Base-by-base conservation (phyloP, 2,797 vertebrate species). In the Anguilla marmorata region DNA sequence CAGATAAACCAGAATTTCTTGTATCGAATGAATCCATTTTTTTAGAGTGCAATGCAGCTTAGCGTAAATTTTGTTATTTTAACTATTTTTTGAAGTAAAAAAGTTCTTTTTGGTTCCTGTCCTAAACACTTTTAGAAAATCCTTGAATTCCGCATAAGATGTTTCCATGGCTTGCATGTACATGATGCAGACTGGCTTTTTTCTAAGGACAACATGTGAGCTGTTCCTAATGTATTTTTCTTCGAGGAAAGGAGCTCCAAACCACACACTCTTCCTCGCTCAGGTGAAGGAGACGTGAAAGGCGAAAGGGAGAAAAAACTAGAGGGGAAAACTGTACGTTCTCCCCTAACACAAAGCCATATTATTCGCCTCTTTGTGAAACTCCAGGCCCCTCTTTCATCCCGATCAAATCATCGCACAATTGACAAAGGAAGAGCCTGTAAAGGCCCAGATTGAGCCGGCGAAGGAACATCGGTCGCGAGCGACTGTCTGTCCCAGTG, bases 331-430 rank as follows among this genome's bases (percentile, higher is more conserved):
- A 86, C 12, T 0, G 76, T 50, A 91, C 88, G 90, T 89, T 87
- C 90, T 89, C 0, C 0, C 86, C 1, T 30, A 72, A 88, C 66
- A 93, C 90, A 94, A 93, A 93, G 92, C 89, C 85, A 90, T 85
- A 86, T 91, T 94, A 93, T 94, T 92, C 91, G 90, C 82, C 0
- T 48, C 69, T 52, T 79, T 90, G 88, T 88, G 85, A 86, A 82
- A 56, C 9, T 83, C 86, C 88, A 83, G 37, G 27, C 54, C 19
- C 19, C 54, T 87, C 41, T 37, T 63, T 79, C 58, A 37, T 52
- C 50, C 52, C 9, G 2, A 45, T 66, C 16, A 48, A 85, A 85
- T 85, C 52, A 60, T 27, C 24, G 87, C 87, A 87, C 86, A 79
- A 80, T 86, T 48, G 27, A 88, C 74, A 88, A 88, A 88, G 56